A percentile compares a stretch with the other conserved stretches of the same genome.
phyloP scores from a whole-genome alignment of 2,113 vertebrate genomes.

The Chaetodon trifascialis region DNA sequence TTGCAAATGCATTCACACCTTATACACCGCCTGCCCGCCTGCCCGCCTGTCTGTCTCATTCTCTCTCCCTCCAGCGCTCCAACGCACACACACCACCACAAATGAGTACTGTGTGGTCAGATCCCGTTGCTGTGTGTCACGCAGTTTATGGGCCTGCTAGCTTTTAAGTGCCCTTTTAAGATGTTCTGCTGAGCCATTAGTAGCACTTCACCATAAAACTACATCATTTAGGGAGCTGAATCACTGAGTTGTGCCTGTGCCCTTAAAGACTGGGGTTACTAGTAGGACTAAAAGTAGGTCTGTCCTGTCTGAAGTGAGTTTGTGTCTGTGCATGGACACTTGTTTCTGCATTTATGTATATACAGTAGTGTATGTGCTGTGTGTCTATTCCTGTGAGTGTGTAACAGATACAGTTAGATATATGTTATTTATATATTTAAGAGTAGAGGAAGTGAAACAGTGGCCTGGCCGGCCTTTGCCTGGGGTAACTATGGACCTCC shows the following conservation, averaged over 20 bases:
- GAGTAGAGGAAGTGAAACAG: slow-evolving; percentile 61
- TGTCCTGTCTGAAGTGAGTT: slow-evolving; percentile 50
- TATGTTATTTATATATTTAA: slow-evolving; percentile 58
- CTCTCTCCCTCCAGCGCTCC: slow-evolving; percentile 13
- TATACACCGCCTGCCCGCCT: slow-evolving; percentile 17
- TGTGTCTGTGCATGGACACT: slow-evolving; percentile 24
- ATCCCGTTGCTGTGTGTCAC: slow-evolving; percentile 73
- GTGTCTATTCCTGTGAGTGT: slow-evolving; percentile 20
- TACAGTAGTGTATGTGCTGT: neutral
- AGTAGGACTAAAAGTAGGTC: slow-evolving; percentile 60
- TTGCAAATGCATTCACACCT: slow-evolving; percentile 48
- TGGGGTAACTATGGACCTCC: slow-evolving; percentile 79
- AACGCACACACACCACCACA: slow-evolving; percentile 27
- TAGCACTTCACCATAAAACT: slow-evolving; percentile 78
- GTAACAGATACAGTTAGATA: slow-evolving; percentile 41
- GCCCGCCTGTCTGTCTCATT: slow-evolving; percentile 9
- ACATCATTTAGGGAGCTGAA: slow-evolving; percentile 76
- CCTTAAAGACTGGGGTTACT: slow-evolving; percentile 65
- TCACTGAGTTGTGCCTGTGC: slow-evolving; percentile 61
- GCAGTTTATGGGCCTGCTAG: slow-evolving; percentile 72
- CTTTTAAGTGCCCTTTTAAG: slow-evolving; percentile 82
- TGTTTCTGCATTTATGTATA: slow-evolving; percentile 37
- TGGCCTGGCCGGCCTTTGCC: slow-evolving; percentile 74
- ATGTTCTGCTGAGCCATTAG: slow-evolving; percentile 79
- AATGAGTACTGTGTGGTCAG: slow-evolving; percentile 65